Conservation (phyloP, 2,113 vertebrate genomes). For the Ahaetulla prasina region DNA sequence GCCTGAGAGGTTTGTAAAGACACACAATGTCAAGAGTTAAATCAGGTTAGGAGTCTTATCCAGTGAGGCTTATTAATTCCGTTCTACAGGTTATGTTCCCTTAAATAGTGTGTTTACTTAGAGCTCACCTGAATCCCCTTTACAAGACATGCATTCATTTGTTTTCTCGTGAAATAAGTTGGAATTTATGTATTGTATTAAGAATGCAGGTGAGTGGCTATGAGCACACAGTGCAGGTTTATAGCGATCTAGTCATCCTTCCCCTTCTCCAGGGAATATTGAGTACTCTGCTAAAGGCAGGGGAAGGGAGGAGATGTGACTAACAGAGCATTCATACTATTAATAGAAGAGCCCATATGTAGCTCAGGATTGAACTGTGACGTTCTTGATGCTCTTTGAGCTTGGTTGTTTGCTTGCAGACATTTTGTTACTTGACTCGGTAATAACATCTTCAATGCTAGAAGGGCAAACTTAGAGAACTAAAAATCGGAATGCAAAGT, state of each 20-base stretch:
- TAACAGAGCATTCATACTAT: neutral
- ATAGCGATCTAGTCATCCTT: neutral
- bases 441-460: neutral
- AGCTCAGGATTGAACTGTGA: neutral
- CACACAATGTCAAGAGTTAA: fast-evolving
- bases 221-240: neutral
- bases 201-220: neutral
- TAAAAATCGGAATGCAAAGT: neutral
- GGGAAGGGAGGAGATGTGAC: neutral
- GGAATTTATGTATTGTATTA: neutral
- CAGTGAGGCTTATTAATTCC: neutral
- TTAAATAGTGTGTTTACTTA: neutral
- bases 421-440: neutral
- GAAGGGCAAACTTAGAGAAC: neutral
- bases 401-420: neutral
- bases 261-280: neutral
- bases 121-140: neutral
- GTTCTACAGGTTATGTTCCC: neutral
- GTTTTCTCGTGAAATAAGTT: neutral
- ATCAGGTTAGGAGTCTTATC: fast-evolving
- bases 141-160: neutral
- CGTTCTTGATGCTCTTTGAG: neutral
- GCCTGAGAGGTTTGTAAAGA: too few species aligned
- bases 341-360: neutral
- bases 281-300: neutral